Evolutionary conservation across 2,797 vertebrate genomes (phyloP), one percentile per base, ranked within the genome.

Genomic region (Luscinia luscinia): DNA sequence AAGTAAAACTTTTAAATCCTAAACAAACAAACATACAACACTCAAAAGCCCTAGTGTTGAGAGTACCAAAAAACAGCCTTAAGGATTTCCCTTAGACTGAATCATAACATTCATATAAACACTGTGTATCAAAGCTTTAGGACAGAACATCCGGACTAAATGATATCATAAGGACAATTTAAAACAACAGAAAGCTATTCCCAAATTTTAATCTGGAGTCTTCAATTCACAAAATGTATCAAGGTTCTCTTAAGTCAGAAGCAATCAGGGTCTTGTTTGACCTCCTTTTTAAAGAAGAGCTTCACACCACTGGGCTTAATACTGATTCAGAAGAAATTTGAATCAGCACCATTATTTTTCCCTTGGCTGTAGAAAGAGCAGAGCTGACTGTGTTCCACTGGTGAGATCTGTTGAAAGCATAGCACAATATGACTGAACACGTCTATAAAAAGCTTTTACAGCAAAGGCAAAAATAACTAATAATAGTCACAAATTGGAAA

Each of bases 391-490:
- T 95, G 38, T 84, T 93, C 80, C 85, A 11, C 43, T 64, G 57
- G 36, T 85, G 52, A 94, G 68, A 66, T 73, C 43, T 89, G 80
- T 43, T 81, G 95, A 92, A 86, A 94, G 62, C 58, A 79, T 66
- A 96, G 86, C 73, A 94, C 87, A 95, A 76, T 22, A 63, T 0
- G 1, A 59, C 27, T 51, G 59, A 94, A 90, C 84, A 76, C 84
- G 94, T 81, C 49, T 38, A 51, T 54, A 64, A 77, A 96, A 95
- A 90, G 67, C 84, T 94, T 43, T 64, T 86, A 88, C 49, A 94
- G 76, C 63, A 92, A 92, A 96, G 81, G 46, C 90, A 97, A 95
- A 70, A 93, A 90, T 93, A 97, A 91, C 68, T 95, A 95, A 89
- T 93, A 96, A 95, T 58, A 92, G 73, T 81, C 77, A 94, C 84